Base-by-base conservation (phyloP, 2,888 invertebrate genomes). In the Diaperis boleti region DNA sequence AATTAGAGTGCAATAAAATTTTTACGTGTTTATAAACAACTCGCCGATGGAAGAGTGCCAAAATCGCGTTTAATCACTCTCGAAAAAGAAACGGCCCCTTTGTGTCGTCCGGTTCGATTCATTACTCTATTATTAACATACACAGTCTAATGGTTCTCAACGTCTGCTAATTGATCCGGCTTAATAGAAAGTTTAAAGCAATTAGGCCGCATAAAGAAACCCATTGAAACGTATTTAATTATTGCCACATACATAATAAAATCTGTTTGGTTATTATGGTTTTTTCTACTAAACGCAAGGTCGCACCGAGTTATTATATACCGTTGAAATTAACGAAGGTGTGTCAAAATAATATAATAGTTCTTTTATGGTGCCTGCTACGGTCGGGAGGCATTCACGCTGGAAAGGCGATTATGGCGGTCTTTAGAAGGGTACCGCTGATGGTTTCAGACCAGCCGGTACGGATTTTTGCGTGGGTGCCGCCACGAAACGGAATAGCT, bases 111-210 rank as follows among this genome's bases (percentile, higher is more conserved):
- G 41, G 52, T 62, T 57, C 11, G 31, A 59, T 52, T 52, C 50
- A 63, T 52, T 57, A 29, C 42, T 29, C 45, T 45, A 52, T 63
- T 63, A 64, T 64, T 64, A 64, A 64, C 64, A 59, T 55, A 22
- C 17, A 64, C 17, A 33, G 42, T 64, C 64, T 64, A 64, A 64
- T 64, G 55, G 59, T 45, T 62, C 55, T 50, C 62, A 59, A 52
- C 64, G 54, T 64, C 45, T 37, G 59, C 49, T 64, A 64, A 64
- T 64, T 64, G 59, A 59, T 59, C 54, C 49, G 49, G 22, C 54
- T 59, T 64, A 64, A 64, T 59, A 64, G 64, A 64, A 64, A 64
- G 64, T 59, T 59, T 37, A 64, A 64, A 59, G 50, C 64, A 64
- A 64, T 64, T 59, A 64, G 37, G 47, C 54, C 31, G 49, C 59